Evolutionary conservation across 2,888 invertebrate species (phyloP), one percentile per base, ranked within the genome.

Genomic region (Pterostichus niger): DNA sequence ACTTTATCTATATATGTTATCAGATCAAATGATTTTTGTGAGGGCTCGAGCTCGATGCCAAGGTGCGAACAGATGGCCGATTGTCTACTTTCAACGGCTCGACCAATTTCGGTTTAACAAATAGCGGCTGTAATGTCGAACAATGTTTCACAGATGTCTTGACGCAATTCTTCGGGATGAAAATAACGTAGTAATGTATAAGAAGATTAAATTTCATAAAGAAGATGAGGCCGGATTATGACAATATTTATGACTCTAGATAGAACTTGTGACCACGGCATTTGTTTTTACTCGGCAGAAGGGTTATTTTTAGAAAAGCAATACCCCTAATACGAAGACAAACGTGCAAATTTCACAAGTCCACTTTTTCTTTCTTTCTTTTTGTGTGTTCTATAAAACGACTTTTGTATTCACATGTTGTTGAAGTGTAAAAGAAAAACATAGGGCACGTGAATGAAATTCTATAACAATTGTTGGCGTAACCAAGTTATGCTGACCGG

Each of bases 101-200:
- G 61, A 61, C 61, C 61, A 61, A 24, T 61, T 61, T 24, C 61
- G 61, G 31, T 61, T 61, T 15, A 61, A 61, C 61, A 61, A 61
- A 61, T 61, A 61, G 61, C 61, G 61, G 31, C 31, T 24, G 61
- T 61, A 61, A 61, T 61, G 33, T 24, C 61, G 61, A 31, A 61
- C 33, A 24, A 61, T 61, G 31, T 61, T 33, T 64, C 35, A 35
- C 64, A 35, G 13, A 11, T n/a, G n/a, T 64, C 13, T 64, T 64
- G 33, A 31, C 33, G 64, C 64, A 33, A 64, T 64, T 64, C 2
- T 6, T 13, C 64, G 13, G n/a, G 35, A 33, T 33, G 64, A 64
- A 35, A 64, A 64, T 64, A 64, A n/a, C 64, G 0, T 35, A 64
- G 64, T 64, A 64, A 64, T 64, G 35, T 64, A 35, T 64, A 64